These are phyloP conservation scores for Hemitrygon akajei DNA, from an alignment of 2,797 vertebrate species.

Conservation along the genomic window DNA sequence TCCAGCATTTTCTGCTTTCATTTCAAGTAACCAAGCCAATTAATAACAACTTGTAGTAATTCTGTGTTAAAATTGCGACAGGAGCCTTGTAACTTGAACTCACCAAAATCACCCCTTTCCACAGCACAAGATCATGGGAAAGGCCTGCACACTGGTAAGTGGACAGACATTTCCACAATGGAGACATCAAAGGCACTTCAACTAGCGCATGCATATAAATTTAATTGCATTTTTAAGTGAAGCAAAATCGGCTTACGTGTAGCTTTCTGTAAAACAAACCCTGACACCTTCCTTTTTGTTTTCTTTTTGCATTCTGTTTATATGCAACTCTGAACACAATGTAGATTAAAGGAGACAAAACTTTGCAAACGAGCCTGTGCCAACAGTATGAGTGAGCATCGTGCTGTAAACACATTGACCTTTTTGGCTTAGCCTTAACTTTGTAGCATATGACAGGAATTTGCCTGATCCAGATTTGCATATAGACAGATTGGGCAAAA, in stretches of 20 bases:
- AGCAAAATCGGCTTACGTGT: neutral
- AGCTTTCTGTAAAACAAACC: slow-evolving; percentile 1
- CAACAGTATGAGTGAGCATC: neutral
- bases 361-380: neutral
- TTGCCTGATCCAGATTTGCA: slow-evolving; percentile 22
- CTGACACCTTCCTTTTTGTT: neutral
- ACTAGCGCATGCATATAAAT: slow-evolving; percentile 11
- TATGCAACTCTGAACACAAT: slow-evolving; percentile 26
- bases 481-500: neutral
- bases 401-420: neutral
- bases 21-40: neutral
- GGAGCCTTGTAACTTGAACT: slow-evolving; percentile 35
- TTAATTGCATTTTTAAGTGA: neutral
- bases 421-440: neutral
- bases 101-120: slow-evolving; percentile 35
- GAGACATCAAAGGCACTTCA: slow-evolving; percentile 3
- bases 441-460: neutral
- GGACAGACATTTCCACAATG: slow-evolving; percentile 23
- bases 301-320: slow-evolving; percentile 12
- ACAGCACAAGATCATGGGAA: slow-evolving; percentile 38
- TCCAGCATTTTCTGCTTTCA: slow-evolving; percentile 9
- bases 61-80: slow-evolving; percentile 9
- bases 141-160: slow-evolving; percentile 34
- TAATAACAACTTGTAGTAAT: slow-evolving; percentile 9
- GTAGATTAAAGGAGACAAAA: neutral